Evolutionary conservation across 64 coral and sea anemone species (phyloP).

Genomic region (Hydrozoanthus tunicans): DNA sequence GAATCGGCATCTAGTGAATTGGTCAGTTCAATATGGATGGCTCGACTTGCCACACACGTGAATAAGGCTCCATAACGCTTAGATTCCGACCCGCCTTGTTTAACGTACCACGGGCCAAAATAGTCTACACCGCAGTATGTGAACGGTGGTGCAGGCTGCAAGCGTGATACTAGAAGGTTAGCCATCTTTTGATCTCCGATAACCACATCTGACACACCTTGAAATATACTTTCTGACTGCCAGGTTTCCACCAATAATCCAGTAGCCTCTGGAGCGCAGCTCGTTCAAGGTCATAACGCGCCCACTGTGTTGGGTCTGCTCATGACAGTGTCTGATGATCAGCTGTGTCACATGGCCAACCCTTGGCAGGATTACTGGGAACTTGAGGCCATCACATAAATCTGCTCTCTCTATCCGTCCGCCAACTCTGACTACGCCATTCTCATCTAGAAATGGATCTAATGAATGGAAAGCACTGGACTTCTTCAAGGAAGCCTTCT

Average conservation of each 20-base stretch:
- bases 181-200: constrained; percentile 67
- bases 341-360: neutral
- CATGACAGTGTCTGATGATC: constrained; percentile 16
- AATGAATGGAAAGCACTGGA: constrained; percentile 6
- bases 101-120: constrained; percentile 15
- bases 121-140: constrained; percentile 25
- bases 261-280: constrained; percentile 42
- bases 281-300: constrained; percentile 56
- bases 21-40: constrained; percentile 28
- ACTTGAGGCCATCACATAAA: neutral
- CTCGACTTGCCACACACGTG: constrained; percentile 11
- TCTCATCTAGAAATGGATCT: constrained; percentile 62
- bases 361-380: neutral
- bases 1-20: constrained; percentile 34
- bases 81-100: constrained; percentile 3
- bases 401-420: constrained; percentile 49
- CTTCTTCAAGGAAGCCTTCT: too few relatives aligned
- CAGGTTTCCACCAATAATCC: constrained; percentile 61
- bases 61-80: neutral
- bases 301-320: constrained; percentile 56
- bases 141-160: constrained; percentile 47
- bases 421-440: constrained; percentile 46
- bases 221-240: constrained; percentile 45
- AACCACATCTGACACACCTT: constrained; percentile 48
- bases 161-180: constrained; percentile 11